Evolutionary conservation across 2,797 vertebrate genomes (phyloP).

Genomic region (Tapera naevia): DNA sequence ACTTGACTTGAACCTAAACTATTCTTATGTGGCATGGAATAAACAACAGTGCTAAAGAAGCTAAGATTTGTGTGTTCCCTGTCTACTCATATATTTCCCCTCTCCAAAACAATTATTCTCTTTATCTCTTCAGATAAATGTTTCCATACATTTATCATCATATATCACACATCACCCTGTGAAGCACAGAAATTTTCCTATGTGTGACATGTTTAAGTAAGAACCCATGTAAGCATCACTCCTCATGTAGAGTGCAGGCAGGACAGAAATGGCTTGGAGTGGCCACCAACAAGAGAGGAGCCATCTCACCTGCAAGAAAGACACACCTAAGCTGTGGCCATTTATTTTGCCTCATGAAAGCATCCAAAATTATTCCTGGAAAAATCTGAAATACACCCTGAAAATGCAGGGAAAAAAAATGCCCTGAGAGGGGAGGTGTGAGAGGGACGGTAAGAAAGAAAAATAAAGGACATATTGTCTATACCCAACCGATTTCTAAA

Average conservation of each 20-base stretch:
- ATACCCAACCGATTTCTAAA: neutral
- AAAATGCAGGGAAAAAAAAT: neutral
- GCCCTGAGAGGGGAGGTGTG: accelerated
- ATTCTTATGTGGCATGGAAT: neutral
- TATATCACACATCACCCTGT: neutral
- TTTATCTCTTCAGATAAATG: neutral
- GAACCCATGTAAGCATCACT: neutral
- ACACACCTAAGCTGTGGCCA: neutral
- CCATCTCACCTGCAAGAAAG: neutral
- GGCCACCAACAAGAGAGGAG: neutral
- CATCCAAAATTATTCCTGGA: neutral
- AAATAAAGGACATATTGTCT: neutral
- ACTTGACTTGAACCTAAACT: neutral
- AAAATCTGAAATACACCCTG: neutral
- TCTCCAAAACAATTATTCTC: neutral
- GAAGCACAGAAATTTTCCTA: neutral
- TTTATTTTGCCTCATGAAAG: neutral
- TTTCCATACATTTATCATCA: neutral
- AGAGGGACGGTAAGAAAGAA: neutral
- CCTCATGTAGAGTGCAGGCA: neutral
- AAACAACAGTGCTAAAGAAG: neutral
- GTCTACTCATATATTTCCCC: neutral
- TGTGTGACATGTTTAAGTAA: neutral
- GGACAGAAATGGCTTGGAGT: neutral
- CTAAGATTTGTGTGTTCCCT: neutral